These are phyloP conservation scores for Rhingia rostrata DNA, from an alignment of 2,888 invertebrate species.

Conservation along the genomic window DNA sequence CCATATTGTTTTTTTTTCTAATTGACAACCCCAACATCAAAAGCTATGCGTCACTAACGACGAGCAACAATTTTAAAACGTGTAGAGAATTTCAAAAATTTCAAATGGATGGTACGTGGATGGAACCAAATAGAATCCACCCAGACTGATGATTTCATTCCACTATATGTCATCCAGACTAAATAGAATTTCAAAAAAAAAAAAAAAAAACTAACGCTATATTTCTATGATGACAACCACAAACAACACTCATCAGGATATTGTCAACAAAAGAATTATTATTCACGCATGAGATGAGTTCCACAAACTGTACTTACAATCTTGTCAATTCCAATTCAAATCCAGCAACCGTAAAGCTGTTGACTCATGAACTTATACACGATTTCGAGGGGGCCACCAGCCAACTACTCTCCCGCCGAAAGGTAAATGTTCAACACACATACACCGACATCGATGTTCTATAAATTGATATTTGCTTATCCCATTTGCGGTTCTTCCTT, in stretches of 20 bases:
- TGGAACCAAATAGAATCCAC: too few relatives aligned
- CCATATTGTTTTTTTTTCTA: too few relatives aligned
- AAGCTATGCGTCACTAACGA: too few relatives aligned
- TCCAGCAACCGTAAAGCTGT: neutral
- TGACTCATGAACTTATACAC: conserved; percentile 14
- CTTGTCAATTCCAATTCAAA: neutral
- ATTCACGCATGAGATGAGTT: conserved; percentile 47
- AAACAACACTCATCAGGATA: neutral
- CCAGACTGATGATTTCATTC: too few relatives aligned
- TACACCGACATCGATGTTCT: neutral
- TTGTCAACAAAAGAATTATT: neutral
- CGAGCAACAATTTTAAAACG: too few relatives aligned
- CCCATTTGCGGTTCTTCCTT: too few relatives aligned
- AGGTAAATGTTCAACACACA: neutral
- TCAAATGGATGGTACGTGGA: too few relatives aligned
- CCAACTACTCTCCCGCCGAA: too few relatives aligned
- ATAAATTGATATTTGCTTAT: neutral
- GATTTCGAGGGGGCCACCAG: too few relatives aligned
- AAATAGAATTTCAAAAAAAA: neutral
- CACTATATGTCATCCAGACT: too few relatives aligned
- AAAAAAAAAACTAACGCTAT: neutral
- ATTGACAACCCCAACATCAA: too few relatives aligned
- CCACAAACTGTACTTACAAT: conserved; percentile 11
- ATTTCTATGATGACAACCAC: neutral
- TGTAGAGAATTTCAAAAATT: too few relatives aligned